A percentile compares a stretch with the other conserved stretches of the same genome.
Conservation (phyloP, 1,140 invertebrate genomes). For the Plectrocnemia conspersa region DNA sequence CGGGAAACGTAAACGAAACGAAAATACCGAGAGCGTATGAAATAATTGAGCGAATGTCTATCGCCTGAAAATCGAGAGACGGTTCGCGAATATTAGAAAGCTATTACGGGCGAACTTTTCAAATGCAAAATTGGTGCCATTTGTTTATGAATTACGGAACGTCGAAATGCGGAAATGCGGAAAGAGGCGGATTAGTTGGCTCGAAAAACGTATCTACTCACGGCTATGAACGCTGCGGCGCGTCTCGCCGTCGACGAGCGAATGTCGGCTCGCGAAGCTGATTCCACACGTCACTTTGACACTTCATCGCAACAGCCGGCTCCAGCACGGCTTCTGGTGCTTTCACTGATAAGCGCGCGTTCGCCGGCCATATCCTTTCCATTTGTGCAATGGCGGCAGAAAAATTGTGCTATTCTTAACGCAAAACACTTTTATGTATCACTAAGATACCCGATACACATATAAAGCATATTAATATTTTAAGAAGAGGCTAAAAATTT, state of each 20-base stretch:
- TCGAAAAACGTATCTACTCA: neutral
- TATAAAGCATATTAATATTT: neutral
- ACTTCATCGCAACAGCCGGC: neutral
- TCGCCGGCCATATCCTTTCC: neutral
- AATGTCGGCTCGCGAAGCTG: neutral
- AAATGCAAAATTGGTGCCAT: neutral
- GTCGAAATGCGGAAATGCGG: neutral
- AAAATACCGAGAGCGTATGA: too few relatives aligned
- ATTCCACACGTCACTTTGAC: conserved; percentile 9
- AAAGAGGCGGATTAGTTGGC: too few relatives aligned
- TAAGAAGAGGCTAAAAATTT: too few relatives aligned
- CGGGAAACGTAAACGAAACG: too few relatives aligned
- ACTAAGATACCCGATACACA: neutral
- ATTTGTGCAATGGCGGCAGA: neutral
- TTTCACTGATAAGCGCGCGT: neutral
- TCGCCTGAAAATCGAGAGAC: too few relatives aligned
- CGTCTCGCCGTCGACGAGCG: neutral
- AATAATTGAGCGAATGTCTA: too few relatives aligned
- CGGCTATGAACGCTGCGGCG: neutral
- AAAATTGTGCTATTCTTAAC: neutral
- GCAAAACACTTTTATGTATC: neutral
- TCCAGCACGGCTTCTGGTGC: neutral
- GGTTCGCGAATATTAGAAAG: too few relatives aligned
- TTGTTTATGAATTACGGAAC: neutral
- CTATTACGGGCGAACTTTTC: neutral